A percentile compares a stretch with the other conserved stretches of the same genome.
These are phyloP conservation scores for Tenodera sinensis DNA, from an alignment of 2,888 invertebrate species.

Conservation along the genomic window DNA sequence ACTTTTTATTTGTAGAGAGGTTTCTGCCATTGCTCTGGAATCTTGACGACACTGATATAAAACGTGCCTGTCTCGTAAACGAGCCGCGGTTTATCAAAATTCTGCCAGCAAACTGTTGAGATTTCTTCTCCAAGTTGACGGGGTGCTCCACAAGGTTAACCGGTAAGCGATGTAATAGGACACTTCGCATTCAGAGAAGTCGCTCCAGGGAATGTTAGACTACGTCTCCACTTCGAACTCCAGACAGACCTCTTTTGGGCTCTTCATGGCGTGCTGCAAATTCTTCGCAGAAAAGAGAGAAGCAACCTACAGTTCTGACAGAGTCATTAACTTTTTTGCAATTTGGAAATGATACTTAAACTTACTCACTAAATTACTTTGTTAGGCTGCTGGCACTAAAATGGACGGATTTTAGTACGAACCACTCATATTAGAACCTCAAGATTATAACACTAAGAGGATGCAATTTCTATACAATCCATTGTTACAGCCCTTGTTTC, in stretches of 20 bases:
- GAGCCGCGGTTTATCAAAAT: conserved; percentile 1
- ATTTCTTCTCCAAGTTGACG: not conserved
- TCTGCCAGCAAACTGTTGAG: not conserved
- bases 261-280: not conserved
- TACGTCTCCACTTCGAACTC: not conserved
- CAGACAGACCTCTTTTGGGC: not conserved
- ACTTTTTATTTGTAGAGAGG: not conserved
- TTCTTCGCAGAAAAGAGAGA: too few relatives aligned
- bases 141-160: not conserved
- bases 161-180: not conserved
- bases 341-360: too few relatives aligned
- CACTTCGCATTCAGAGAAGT: not conserved
- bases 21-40: not conserved
- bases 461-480: too few relatives aligned
- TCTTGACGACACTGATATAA: not conserved
- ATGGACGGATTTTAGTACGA: too few relatives aligned
- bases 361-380: too few relatives aligned
- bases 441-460: too few relatives aligned
- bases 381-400: too few relatives aligned
- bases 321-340: too few relatives aligned
- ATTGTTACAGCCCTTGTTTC: too few relatives aligned
- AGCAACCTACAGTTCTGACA: too few relatives aligned
- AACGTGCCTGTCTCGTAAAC: not conserved
- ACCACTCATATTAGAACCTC: too few relatives aligned
- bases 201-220: not conserved